These are phyloP conservation scores for Baronia brevicornis DNA, from an alignment of 2,888 invertebrate species.

Conservation along the genomic window DNA sequence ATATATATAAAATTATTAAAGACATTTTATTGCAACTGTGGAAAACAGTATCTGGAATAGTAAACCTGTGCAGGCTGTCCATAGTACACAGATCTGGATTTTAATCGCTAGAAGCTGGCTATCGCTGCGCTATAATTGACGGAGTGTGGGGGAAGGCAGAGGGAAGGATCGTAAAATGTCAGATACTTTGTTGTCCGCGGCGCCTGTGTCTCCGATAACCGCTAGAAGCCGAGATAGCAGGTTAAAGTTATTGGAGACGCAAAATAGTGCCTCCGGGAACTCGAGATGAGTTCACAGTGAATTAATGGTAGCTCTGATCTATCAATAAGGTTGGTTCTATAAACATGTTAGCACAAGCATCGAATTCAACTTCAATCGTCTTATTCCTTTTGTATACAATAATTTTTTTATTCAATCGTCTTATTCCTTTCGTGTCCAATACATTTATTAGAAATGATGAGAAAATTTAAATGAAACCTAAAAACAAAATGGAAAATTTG, in stretches of 20 bases:
- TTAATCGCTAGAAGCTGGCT: slow-evolving; percentile 16
- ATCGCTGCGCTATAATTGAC: slow-evolving; percentile 35
- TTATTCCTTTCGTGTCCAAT: too few species aligned
- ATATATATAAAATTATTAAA: too few species aligned
- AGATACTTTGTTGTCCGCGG: slow-evolving; percentile 38
- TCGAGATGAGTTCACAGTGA: slow-evolving; percentile 8
- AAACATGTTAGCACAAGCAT: too few species aligned
- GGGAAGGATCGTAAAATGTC: slow-evolving; percentile 42
- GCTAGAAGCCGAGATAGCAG: slow-evolving; percentile 22
- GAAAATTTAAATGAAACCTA: too few species aligned
- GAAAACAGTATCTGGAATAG: too few species aligned
- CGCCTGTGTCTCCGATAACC: slow-evolving; percentile 31
- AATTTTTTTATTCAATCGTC: too few species aligned
- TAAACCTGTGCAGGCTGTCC: too few species aligned
- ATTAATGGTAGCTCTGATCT: slow-evolving; percentile 4
- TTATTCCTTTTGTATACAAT: too few species aligned
- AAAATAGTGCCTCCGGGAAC: slow-evolving; percentile 12
- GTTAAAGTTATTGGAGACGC: slow-evolving; percentile 12
- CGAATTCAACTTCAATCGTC: too few species aligned
- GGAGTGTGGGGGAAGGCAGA: slow-evolving; percentile 19
- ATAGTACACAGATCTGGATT: slow-evolving; percentile 18
- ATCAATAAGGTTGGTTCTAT: slow-evolving; percentile 8
- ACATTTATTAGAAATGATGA: too few species aligned
- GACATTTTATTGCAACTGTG: too few species aligned
- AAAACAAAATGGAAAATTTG: too few species aligned